A percentile compares a stretch with the other conserved stretches of the same genome.
Conservation (phyloP, 1,140 invertebrate species). For the Drosophila mayri region DNA sequence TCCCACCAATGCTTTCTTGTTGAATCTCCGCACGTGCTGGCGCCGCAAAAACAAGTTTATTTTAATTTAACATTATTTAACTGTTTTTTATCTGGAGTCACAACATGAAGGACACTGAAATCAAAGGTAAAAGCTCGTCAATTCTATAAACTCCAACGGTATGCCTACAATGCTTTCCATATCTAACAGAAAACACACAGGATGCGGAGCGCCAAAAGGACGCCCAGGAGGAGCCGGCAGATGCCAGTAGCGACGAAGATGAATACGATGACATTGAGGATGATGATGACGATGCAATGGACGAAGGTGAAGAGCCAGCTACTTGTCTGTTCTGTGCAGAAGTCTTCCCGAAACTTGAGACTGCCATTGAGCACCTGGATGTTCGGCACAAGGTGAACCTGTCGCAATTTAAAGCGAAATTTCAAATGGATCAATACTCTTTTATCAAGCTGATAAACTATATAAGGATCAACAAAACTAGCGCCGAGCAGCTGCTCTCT, state of each 20-base stretch:
- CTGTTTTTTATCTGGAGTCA: constrained; percentile 1
- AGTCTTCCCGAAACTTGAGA: constrained; percentile 86
- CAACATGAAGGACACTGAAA: constrained; percentile 55
- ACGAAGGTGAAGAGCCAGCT: constrained; percentile 70
- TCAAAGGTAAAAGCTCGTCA: constrained; percentile 20
- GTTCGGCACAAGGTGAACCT: constrained; percentile 90
- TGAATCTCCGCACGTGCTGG: constrained; percentile 32
- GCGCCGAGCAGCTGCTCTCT: constrained; percentile 86
- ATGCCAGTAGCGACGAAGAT: constrained; percentile 59
- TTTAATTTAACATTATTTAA: constrained; percentile 3
- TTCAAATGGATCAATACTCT: constrained; percentile 92
- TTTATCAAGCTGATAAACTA: constrained; percentile 96
- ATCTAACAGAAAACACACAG: constrained; percentile 1
- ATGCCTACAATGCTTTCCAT: background rate
- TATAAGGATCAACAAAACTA: constrained; percentile 89
- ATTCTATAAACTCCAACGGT: background rate
- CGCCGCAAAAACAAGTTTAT: constrained; percentile 13
- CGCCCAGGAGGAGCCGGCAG: background rate
- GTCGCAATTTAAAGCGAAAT: constrained; percentile 88
- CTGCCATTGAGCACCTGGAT: constrained; percentile 87
- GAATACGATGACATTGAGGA: constrained; percentile 66
- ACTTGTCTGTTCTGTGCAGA: constrained; percentile 87
- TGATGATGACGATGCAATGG: constrained; percentile 64
- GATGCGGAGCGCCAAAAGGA: constrained; percentile 15
- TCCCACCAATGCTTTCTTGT: background rate